These are phyloP conservation scores for Hyposmocoma kahamanoa DNA, from an alignment of 1,140 invertebrate species.

Conservation along the genomic window DNA sequence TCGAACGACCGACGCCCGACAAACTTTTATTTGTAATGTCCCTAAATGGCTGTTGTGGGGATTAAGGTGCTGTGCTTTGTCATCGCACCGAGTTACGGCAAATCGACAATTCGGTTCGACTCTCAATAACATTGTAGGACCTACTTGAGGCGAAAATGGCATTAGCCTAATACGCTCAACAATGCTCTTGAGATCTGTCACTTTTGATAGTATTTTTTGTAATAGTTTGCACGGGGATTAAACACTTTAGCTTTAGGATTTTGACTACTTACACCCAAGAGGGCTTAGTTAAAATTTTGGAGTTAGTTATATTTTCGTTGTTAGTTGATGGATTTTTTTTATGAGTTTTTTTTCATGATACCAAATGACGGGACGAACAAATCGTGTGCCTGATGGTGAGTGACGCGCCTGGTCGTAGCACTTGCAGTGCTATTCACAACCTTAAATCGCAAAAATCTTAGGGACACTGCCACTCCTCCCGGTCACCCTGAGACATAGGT, in stretches of 20 bases:
- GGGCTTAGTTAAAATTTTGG: no score
- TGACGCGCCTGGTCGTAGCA: no score
- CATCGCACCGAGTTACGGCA: slow-evolving; percentile 42
- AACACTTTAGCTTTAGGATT: slow-evolving; percentile 31
- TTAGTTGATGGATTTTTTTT: no score
- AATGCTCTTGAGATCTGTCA: slow-evolving; percentile 60
- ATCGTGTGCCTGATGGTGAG: no score
- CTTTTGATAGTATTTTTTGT: slow-evolving; percentile 44
- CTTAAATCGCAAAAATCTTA: no score
- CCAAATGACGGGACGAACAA: no score
- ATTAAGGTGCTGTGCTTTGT: slow-evolving; percentile 65
- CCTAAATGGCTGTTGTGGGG: slow-evolving; percentile 68
- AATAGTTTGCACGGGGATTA: slow-evolving; percentile 42
- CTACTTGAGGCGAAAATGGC: slow-evolving; percentile 25
- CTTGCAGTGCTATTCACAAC: no score
- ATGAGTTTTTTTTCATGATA: no score
- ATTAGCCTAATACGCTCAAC: slow-evolving; percentile 34
- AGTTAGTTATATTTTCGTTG: no score
- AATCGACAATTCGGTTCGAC: slow-evolving; percentile 25
- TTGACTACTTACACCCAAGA: slow-evolving; percentile 21
- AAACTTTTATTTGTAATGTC: slow-evolving; percentile 68
- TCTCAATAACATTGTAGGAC: slow-evolving; percentile 4
- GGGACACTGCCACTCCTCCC: no score
- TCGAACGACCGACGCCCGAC: slow-evolving; percentile 34
- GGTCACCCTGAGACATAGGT: no score